Evolutionary conservation across 2,113 vertebrate genomes (phyloP), one percentile per base, ranked within the genome.

Genomic region (Alligator sinensis): DNA sequence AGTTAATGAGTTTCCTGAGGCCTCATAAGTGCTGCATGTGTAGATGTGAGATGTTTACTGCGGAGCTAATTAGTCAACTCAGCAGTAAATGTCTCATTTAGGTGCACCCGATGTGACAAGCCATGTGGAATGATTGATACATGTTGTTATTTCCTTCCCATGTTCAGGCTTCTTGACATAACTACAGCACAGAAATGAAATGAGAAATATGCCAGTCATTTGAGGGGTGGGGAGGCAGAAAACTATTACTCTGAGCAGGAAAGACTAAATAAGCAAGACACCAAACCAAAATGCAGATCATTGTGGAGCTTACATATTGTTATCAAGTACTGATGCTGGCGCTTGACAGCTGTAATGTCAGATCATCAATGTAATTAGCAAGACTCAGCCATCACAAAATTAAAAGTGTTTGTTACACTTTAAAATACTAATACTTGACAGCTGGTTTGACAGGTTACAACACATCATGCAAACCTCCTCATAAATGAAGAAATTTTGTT

Each of bases 101-200:
- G 47, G 47, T 6, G 70, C 21, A 22, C 34, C 82, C 94, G 94
- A 16, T 76, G 70, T 0, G 0, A 95, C 87, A 84, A 63, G 92
- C 30, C 22, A 47, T 25, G 34, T 25, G 90, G 87, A 96, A 94
- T 1, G 3, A 95, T 82, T 14, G 82, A 95, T 84, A 61, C 59
- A 93, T 92, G 84, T 89, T 86, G 91, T 80, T 75, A 17, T 92
- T 77, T 70, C 80, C 62, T 94, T 96, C 93, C 72, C 94, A 94
- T 85, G 78, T 93, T 88, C 87, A 61, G 93, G 82, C 55, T 91
- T 96, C 93, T 95, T 96, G 88, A 95, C 90, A 89, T 79, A 94
- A 84, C 75, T 91, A 64, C 1, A 2, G 70, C 82, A 86, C 77
- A 59, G 16, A 28, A 83, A 94, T 57, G 88, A 74, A 74, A 21